Evolutionary conservation across 2,888 invertebrate genomes (phyloP).

Genomic region (Oscheius sp.): DNA sequence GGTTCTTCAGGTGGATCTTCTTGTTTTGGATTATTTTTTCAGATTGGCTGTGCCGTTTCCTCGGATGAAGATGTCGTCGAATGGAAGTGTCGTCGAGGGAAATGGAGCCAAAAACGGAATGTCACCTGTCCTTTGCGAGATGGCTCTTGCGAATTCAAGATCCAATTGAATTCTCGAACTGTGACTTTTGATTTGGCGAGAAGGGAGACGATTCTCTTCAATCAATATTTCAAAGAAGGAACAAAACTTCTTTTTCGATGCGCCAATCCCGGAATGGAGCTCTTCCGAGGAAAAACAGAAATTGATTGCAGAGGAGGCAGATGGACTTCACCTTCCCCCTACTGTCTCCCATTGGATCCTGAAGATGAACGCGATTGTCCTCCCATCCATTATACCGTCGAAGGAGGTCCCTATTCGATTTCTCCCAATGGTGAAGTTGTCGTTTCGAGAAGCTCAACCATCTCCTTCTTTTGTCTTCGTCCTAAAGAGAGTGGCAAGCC

Average conservation of each 20-base stretch:
- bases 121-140: constrained; percentile 46
- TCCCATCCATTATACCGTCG: constrained; percentile 63
- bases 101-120: constrained; percentile 56
- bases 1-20: constrained; percentile 37
- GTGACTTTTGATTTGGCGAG: constrained; percentile 57
- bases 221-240: constrained; percentile 61
- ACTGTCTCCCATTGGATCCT: constrained; percentile 45
- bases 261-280: constrained; percentile 52
- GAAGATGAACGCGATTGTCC: constrained; percentile 38
- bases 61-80: constrained; percentile 37
- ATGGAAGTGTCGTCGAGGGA: constrained; percentile 59
- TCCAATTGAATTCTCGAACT: constrained; percentile 48
- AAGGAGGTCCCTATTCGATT: constrained; percentile 60
- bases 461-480: constrained; percentile 63
- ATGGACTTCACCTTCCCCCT: constrained; percentile 48
- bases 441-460: constrained; percentile 62
- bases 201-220: constrained; percentile 62
- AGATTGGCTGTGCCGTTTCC: constrained; percentile 41
- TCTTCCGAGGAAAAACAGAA: constrained; percentile 45
- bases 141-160: constrained; percentile 51
- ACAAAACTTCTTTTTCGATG: constrained; percentile 60
- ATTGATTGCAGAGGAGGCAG: constrained; percentile 39
- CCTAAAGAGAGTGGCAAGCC: constrained; percentile 50
- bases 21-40: not conserved
- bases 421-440: constrained; percentile 61